Percentiles rank a stretch among this genome's conserved stretches.
These are phyloP conservation scores for Noctua janthe DNA, from an alignment of 2,888 invertebrate genomes.

Conservation along the genomic window DNA sequence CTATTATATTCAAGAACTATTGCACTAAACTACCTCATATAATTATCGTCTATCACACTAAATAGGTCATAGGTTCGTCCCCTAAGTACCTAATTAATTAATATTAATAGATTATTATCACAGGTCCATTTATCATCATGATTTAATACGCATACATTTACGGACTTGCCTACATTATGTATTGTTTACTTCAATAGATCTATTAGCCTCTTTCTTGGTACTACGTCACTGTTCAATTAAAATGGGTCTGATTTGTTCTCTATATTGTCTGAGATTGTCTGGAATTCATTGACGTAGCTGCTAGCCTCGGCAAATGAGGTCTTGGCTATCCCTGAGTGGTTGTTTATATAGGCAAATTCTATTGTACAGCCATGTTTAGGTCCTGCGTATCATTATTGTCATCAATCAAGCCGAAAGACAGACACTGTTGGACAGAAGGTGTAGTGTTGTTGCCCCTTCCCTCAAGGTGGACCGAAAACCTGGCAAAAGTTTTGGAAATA, in stretches of 20 bases:
- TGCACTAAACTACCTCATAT: not conserved
- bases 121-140: conserved; percentile 23
- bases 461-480: not conserved
- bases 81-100: conserved; percentile 31
- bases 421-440: not conserved
- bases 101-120: conserved; percentile 41
- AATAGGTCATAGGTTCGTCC: conserved; percentile 15
- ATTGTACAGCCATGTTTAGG: conserved; percentile 9
- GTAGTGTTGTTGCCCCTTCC: no score
- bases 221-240: conserved; percentile 54
- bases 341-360: conserved; percentile 9
- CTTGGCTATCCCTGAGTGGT: conserved; percentile 30
- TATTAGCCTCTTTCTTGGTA: conserved; percentile 38
- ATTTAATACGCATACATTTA: conserved; percentile 34
- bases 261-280: conserved; percentile 50
- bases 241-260: conserved; percentile 45
- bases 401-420: not conserved
- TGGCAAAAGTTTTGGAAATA: not conserved
- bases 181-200: conserved; percentile 46
- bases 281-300: conserved; percentile 45
- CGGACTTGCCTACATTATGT: conserved; percentile 4
- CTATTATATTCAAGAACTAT: not conserved
- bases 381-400: not conserved
- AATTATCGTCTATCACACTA: conserved; percentile 3
- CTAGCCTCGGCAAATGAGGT: conserved; percentile 44